phyloP scores from a whole-genome alignment of 2,113 vertebrate species.

The Scalopus aquaticus region DNA sequence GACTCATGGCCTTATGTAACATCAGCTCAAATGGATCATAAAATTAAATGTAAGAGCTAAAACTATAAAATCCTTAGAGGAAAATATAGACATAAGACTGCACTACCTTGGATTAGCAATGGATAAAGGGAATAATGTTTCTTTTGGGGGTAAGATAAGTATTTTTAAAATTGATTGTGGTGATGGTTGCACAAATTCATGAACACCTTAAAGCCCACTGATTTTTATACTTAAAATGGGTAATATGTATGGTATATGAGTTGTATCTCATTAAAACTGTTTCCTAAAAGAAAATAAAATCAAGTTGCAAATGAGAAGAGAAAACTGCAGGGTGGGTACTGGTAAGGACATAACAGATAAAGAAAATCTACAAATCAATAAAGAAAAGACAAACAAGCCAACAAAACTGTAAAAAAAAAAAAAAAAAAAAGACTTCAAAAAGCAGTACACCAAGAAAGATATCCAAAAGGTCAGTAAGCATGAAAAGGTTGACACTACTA shows the following conservation, averaged over 20 bases:
- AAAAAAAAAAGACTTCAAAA: no score
- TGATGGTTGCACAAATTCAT: not conserved
- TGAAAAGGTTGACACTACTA: no score
- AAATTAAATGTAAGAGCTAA: not conserved
- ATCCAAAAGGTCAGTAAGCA: no score
- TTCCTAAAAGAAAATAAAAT: not conserved
- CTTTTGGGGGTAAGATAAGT: not conserved
- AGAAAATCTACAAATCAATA: no score
- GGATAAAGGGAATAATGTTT: not conserved
- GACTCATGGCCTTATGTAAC: no score
- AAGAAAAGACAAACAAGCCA: no score
- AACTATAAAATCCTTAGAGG: not conserved
- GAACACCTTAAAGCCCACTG: not conserved
- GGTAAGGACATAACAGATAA: not conserved
- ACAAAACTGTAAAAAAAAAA: no score
- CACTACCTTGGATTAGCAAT: not conserved
- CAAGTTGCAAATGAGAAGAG: not conserved
- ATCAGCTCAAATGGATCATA: not conserved
- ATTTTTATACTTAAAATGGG: not conserved
- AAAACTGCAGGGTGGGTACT: not conserved
- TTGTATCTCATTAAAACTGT: not conserved
- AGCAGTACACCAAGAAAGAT: no score
- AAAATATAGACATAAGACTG: not conserved
- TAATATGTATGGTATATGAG: no score
- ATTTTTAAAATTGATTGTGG: not conserved